These are phyloP conservation scores for Drosophila bunnanda DNA, from an alignment of 2,888 invertebrate genomes.

Conservation along the genomic window DNA sequence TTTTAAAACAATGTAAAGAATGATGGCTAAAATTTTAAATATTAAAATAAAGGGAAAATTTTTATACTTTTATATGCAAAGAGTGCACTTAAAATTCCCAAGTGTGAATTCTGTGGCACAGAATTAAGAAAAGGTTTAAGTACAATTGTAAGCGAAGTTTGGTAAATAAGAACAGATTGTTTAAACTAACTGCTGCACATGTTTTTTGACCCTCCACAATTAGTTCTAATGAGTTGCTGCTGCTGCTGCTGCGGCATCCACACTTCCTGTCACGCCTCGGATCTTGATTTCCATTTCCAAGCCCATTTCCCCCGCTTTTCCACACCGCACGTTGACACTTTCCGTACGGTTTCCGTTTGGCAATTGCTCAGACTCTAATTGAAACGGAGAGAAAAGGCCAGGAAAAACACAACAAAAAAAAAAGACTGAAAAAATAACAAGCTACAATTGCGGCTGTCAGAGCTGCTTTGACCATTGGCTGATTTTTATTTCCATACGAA, in stretches of 20 bases:
- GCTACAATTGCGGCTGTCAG: slow-evolving; percentile 40
- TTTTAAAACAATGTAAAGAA: not conserved
- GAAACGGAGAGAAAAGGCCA: slow-evolving; percentile 35
- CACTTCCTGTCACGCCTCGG: slow-evolving; percentile 71
- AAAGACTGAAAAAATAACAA: slow-evolving; percentile 14
- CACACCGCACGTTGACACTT: slow-evolving; percentile 43
- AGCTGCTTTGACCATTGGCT: slow-evolving; percentile 49
- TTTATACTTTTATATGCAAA: too few relatives aligned
- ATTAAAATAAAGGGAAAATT: too few relatives aligned
- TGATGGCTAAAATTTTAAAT: not conserved
- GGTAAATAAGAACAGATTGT: too few relatives aligned
- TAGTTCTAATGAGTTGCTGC: slow-evolving; percentile 73
- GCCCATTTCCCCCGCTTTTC: slow-evolving; percentile 1
- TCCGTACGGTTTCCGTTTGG: slow-evolving; percentile 50
- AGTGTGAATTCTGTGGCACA: too few relatives aligned
- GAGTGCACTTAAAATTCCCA: too few relatives aligned
- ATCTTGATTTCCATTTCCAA: slow-evolving; percentile 20
- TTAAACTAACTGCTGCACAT: too few relatives aligned
- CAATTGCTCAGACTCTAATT: slow-evolving; percentile 47
- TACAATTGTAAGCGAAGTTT: too few relatives aligned
- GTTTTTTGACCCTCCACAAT: slow-evolving; percentile 63
- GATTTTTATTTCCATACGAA: slow-evolving; percentile 62
- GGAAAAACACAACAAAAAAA: slow-evolving; percentile 2
- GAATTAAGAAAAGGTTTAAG: too few relatives aligned
- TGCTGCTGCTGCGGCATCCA: slow-evolving; percentile 36